Percentiles rank a stretch among this genome's conserved stretches.
phyloP scores from a whole-genome alignment of 92 coral and sea anemone species.

The Galaxea fascicularis region DNA sequence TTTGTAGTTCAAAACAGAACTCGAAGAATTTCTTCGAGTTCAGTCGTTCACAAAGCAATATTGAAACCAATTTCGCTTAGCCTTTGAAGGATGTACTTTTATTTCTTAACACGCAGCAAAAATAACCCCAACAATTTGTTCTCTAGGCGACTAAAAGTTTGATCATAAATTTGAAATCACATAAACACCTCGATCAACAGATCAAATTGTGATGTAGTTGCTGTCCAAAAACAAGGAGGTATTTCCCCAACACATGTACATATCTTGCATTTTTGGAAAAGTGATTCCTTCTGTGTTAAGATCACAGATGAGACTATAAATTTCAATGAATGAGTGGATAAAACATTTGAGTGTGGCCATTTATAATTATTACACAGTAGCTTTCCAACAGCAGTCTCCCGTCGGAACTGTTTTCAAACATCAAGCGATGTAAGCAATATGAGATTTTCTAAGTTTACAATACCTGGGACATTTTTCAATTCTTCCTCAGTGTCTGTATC shows the following conservation, averaged over 20 bases:
- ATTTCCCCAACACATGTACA: too few species aligned
- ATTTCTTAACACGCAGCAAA: background rate
- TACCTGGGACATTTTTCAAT: constrained; percentile 54
- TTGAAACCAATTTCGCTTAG: background rate
- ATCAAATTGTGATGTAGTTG: too few species aligned
- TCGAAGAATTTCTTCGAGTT: background rate
- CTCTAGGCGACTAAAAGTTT: background rate
- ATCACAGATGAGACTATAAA: too few species aligned
- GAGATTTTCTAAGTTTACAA: background rate
- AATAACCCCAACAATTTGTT: constrained; percentile 41
- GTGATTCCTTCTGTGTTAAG: too few species aligned
- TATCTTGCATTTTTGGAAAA: too few species aligned
- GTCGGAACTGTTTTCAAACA: background rate
- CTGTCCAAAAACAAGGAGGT: too few species aligned
- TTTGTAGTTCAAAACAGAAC: background rate
- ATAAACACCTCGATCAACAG: too few species aligned
- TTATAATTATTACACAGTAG: background rate
- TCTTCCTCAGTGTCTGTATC: constrained; percentile 75
- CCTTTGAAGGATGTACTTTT: background rate
- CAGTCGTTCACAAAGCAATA: background rate
- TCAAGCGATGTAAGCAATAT: background rate
- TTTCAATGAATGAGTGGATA: background rate
- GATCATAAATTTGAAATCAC: constrained; percentile 2
- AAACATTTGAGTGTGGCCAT: background rate
- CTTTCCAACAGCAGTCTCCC: background rate